These are phyloP conservation scores for Jordanella pulchra DNA, from an alignment of 2,797 vertebrate genomes.

Conservation along the genomic window DNA sequence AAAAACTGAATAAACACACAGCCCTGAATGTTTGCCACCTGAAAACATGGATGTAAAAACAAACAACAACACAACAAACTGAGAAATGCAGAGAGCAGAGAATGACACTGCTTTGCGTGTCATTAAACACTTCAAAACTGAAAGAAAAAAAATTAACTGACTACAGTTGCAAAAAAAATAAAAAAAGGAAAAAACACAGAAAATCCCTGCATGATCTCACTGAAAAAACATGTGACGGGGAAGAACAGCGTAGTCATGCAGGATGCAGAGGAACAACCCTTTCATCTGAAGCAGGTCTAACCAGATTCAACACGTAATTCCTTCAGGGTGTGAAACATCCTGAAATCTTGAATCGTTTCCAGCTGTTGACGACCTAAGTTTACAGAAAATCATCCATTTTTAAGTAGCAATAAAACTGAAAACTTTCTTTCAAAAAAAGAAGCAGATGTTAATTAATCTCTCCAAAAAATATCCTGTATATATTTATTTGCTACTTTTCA, in stretches of 20 bases:
- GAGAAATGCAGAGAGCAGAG: background rate
- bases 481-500: background rate
- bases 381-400: background rate
- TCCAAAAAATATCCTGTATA: no score
- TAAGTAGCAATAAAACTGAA: background rate
- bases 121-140: background rate
- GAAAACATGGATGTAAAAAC: background rate
- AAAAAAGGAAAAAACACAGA: no score
- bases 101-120: background rate
- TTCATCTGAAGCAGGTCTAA: background rate
- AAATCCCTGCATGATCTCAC: background rate
- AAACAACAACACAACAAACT: background rate
- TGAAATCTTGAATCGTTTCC: background rate
- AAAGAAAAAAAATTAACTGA: background rate
- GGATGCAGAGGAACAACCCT: background rate
- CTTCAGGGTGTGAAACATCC: background rate
- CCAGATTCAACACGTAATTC: background rate
- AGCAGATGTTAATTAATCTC: no score
- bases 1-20: background rate
- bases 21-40: background rate
- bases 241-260: background rate
- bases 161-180: background rate
- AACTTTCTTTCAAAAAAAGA: no score
- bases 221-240: background rate
- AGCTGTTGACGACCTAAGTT: background rate